Base-by-base conservation (phyloP, 2,888 invertebrate genomes). In the Suillia variegata region DNA sequence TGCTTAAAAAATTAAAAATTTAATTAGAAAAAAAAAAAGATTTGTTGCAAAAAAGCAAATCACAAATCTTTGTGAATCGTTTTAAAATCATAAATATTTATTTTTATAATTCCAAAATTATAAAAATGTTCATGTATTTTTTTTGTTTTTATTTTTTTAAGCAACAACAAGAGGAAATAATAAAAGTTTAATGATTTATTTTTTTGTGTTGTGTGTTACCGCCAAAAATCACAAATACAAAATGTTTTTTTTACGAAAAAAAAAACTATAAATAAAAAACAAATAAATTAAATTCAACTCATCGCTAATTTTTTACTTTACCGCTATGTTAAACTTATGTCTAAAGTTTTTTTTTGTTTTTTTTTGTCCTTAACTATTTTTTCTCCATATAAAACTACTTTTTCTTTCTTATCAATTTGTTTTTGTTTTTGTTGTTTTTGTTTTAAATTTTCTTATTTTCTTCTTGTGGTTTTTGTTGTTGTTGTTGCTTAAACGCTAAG, bases 331-430 rank as follows among this genome's bases (percentile, higher is more conserved):
- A 6, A 26, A 38, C 38, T 38, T 38, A n/a, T n/a, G n/a, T n/a
- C n/a, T 38, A 38, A 38, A 38, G 38, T 38, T n/a, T 38, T 38
- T 13, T n/a, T n/a, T n/a, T n/a, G n/a, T n/a, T n/a, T n/a, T n/a
- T n/a, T n/a, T n/a, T 38, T 38, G 3, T n/a, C 4, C 38, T 38
- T 38, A 38, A n/a, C 4, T 38, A 38, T 38, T 10, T n/a, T n/a
- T 38, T 38, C 15, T 38, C 38, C 10, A 69, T 62, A 68, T 62
- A 67, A 65, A 67, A 65, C 67, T 67, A 67, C 65, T 59, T 54
- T 63, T 61, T 61, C 64, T 58, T 56, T 62, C 60, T 61, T 61
- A 51, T 24, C 21, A 45, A 48, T 42, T 24, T 62, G 54, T 17
- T 34, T 34, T 42, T 22, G 10, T 45, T 4, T n/a, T 15, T 62